Conservation (phyloP, 2,113 vertebrate species). For the Pterocles gutturalis region DNA sequence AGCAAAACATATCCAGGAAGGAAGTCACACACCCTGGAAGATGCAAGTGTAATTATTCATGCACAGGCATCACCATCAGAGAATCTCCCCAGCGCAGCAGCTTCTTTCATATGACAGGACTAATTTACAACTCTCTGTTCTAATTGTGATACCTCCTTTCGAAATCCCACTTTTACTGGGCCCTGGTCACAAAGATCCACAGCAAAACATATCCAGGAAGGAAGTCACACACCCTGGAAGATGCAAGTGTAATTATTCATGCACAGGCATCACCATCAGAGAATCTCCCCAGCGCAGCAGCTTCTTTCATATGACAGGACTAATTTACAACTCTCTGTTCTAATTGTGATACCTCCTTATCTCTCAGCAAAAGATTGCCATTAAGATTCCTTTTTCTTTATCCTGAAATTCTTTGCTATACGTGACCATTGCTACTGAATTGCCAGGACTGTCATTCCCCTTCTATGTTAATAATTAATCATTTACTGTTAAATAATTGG, state of each 20-base stretch:
- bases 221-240: not conserved
- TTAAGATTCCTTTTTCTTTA: not conserved
- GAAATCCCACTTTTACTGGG: not conserved
- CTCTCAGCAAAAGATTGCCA: not conserved
- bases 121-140: not conserved
- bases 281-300: not conserved
- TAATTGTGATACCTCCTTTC: not conserved
- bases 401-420: not conserved
- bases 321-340: not conserved
- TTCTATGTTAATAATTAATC: not conserved
- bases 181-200: not conserved
- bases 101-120: not conserved
- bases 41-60: not conserved
- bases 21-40: not conserved
- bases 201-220: not conserved
- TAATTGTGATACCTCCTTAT: not conserved
- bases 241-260: not conserved
- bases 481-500: not conserved
- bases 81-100: not conserved
- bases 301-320: not conserved
- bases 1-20: not conserved
- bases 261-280: not conserved
- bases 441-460: not conserved
- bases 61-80: not conserved
- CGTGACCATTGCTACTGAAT: not conserved